Evolutionary conservation across 2,888 invertebrate genomes (phyloP).

Genomic region (Cephus nigrinus): DNA sequence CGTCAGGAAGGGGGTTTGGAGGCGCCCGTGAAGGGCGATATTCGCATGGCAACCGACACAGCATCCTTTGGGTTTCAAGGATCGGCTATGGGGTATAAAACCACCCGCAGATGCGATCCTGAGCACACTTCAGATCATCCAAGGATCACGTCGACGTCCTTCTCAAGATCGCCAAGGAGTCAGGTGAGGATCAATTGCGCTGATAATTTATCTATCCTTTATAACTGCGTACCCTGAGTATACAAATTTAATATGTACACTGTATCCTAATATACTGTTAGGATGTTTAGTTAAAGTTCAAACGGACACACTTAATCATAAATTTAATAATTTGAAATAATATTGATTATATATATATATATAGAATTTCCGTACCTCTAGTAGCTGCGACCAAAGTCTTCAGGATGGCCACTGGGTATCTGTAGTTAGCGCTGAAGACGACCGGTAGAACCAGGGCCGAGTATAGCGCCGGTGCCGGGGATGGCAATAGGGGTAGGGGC

Average conservation of each 20-base stretch:
- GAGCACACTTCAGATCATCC: neutral
- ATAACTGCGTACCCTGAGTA: too few relatives aligned
- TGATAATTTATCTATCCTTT: too few relatives aligned
- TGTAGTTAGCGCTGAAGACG: slow-evolving; percentile 77
- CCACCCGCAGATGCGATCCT: neutral
- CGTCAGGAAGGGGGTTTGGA: neutral
- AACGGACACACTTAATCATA: too few relatives aligned
- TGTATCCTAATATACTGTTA: too few relatives aligned
- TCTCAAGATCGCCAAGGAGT: too few relatives aligned
- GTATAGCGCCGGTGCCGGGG: slow-evolving; percentile 72
- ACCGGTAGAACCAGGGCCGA: slow-evolving; percentile 77
- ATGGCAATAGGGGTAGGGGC: slow-evolving; percentile 73
- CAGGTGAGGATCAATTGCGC: too few relatives aligned
- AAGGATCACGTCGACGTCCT: neutral
- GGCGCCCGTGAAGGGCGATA: slow-evolving; percentile 19
- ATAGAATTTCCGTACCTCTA: slow-evolving; percentile 66
- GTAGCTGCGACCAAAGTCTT: slow-evolving; percentile 69
- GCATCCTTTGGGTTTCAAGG: neutral
- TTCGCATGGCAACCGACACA: slow-evolving; percentile 39
- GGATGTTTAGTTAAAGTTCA: too few relatives aligned
- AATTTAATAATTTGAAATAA: too few relatives aligned
- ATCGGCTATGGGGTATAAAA: slow-evolving; percentile 8
- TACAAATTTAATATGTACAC: too few relatives aligned
- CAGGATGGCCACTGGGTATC: slow-evolving; percentile 75
- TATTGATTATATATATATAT: too few relatives aligned